phyloP scores from a whole-genome alignment of 2,797 vertebrate species.

The Ataeniobius toweri region DNA sequence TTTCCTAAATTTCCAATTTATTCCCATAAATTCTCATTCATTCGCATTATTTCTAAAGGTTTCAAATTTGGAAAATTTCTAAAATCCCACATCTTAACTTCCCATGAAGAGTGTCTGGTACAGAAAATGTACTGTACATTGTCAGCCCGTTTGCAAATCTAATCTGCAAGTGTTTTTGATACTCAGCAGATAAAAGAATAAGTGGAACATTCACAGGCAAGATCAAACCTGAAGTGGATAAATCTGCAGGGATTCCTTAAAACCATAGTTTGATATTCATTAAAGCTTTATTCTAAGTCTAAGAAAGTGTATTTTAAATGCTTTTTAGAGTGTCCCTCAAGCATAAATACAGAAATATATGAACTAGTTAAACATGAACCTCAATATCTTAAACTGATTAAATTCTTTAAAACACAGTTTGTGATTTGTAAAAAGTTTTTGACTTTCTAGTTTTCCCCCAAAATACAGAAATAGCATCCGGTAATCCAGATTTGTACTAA shows the following conservation, averaged over 20 bases:
- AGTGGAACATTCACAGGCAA: background rate
- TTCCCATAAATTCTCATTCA: background rate
- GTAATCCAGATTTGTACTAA: background rate
- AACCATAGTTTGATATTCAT: background rate
- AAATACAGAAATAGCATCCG: background rate
- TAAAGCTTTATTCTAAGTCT: background rate
- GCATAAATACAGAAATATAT: no score
- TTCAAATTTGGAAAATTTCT: background rate
- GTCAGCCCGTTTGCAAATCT: background rate
- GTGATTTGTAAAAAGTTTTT: background rate
- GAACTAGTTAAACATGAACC: background rate
- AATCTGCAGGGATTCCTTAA: background rate
- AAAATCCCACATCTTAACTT: background rate
- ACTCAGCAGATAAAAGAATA: background rate
- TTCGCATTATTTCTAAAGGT: background rate
- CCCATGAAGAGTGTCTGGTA: background rate
- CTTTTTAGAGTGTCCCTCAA: no score
- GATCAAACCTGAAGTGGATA: background rate
- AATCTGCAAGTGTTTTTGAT: background rate
- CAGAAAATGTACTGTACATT: background rate
- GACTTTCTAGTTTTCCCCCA: background rate
- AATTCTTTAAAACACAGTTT: background rate
- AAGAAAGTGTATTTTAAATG: background rate
- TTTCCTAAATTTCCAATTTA: background rate
- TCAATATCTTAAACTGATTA: background rate